Percentiles rank a stretch among this genome's conserved stretches.
Conservation (phyloP, 2,113 vertebrate genomes). For the Pogonocichla stellata region DNA sequence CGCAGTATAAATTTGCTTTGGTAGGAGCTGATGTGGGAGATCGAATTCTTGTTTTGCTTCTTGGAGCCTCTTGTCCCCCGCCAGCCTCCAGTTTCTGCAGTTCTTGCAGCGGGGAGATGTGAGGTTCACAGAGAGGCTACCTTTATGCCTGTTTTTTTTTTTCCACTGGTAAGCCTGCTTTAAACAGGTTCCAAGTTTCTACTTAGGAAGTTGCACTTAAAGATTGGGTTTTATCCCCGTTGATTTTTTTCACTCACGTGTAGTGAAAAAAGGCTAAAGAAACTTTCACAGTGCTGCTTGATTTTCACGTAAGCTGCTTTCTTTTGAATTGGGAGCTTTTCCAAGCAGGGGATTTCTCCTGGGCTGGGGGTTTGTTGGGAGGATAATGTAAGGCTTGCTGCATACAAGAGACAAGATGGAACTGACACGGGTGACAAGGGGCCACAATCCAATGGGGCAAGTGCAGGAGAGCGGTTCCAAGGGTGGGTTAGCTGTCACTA, state of each 20-base stretch:
- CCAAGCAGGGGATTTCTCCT: neutral
- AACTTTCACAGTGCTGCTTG: neutral
- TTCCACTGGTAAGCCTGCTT: neutral
- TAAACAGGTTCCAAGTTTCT: neutral
- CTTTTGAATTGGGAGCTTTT: neutral
- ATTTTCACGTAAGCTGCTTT: neutral
- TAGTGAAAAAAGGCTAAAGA: neutral
- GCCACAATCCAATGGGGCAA: neutral
- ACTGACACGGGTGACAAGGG: neutral
- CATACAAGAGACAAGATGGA: neutral
- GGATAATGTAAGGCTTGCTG: neutral
- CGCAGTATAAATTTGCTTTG: neutral
- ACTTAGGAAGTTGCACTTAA: neutral
- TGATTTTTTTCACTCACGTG: neutral
- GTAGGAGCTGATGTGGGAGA: neutral
- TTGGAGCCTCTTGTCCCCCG: neutral
- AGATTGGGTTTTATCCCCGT: rapidly evolving
- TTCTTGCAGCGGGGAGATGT: neutral
- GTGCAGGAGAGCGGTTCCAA: neutral
- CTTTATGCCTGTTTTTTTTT: neutral
- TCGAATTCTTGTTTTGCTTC: neutral
- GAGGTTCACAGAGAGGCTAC: neutral
- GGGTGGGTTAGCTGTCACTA: neutral
- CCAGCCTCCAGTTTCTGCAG: neutral
- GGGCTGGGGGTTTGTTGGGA: rapidly evolving